A percentile compares a stretch with the other conserved stretches of the same genome.
phyloP scores from a whole-genome alignment of 2,113 vertebrate genomes.

The Leptobrachium ailaonicum region DNA sequence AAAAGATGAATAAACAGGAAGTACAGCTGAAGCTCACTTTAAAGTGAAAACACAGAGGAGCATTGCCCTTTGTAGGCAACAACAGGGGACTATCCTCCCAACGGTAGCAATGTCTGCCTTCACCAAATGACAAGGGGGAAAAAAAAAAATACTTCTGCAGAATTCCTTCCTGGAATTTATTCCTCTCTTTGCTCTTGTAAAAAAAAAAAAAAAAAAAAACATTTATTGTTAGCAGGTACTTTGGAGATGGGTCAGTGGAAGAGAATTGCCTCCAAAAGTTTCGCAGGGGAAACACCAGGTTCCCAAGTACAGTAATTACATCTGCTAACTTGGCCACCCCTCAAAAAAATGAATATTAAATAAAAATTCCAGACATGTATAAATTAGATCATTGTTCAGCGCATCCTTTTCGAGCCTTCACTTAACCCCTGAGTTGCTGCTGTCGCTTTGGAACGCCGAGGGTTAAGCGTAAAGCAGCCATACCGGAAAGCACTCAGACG shows the following conservation, averaged over 20 bases:
- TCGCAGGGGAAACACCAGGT: no score
- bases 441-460: no score
- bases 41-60: constrained; percentile 83
- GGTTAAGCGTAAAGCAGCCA: no score
- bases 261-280: no score
- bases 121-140: constrained; percentile 65
- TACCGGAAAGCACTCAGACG: no score
- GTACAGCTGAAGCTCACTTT: constrained; percentile 80
- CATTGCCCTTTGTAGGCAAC: constrained; percentile 74
- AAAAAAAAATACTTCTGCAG: not conserved
- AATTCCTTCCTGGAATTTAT: no score
- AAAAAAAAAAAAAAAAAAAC: no score
- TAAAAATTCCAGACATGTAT: not conserved
- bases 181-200: no score
- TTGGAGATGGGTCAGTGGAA: constrained; percentile 53
- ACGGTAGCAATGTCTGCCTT: constrained; percentile 73
- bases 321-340: not conserved
- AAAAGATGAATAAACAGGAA: constrained; percentile 97
- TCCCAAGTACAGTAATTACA: no score
- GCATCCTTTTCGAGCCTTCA: not conserved
- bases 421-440: no score
- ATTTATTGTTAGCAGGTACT: constrained; percentile 61
- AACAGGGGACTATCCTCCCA: constrained; percentile 64
- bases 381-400: constrained; percentile 37
- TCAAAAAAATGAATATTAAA: no score